phyloP scores from a whole-genome alignment of 1,140 invertebrate genomes.

The Drosophila dunni region DNA sequence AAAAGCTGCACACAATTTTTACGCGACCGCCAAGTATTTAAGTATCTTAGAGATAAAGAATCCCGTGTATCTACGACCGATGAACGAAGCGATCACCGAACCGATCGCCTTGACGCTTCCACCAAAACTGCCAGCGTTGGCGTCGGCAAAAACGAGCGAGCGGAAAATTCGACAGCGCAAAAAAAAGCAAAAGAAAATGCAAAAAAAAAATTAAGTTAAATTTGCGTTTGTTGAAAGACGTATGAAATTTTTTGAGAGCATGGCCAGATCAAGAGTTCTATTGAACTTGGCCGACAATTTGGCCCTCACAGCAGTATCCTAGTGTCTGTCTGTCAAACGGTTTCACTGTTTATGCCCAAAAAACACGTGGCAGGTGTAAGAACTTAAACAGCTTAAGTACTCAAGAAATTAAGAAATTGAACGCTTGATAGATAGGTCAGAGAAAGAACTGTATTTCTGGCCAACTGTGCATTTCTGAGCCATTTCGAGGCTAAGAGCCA shows the following conservation, averaged over 20 bases:
- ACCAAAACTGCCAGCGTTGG: conserved; percentile 62
- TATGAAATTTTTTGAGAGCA: conserved; percentile 25
- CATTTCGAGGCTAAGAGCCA: conserved; percentile 15
- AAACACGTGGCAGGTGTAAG: conserved; percentile 27
- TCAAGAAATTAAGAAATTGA: conserved; percentile 1
- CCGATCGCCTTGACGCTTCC: conserved; percentile 74
- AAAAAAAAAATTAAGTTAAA: conserved; percentile 13
- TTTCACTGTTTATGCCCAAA: conserved; percentile 3
- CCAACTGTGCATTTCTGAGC: conserved; percentile 25
- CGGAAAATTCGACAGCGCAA: conserved; percentile 46
- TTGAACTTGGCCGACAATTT: conserved; percentile 44
- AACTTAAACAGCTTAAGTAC: conserved; percentile 8
- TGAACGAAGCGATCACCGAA: conserved; percentile 45
- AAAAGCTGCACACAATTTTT: conserved; percentile 50
- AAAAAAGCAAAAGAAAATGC: background rate
- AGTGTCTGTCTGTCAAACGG: background rate
- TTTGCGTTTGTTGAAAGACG: conserved; percentile 30
- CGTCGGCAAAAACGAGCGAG: conserved; percentile 30
- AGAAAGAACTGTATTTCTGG: conserved; percentile 7
- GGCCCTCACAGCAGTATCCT: conserved; percentile 15
- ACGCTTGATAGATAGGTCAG: background rate
- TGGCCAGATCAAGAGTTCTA: conserved; percentile 31
- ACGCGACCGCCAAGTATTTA: conserved; percentile 13
- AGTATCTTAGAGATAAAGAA: conserved; percentile 58
- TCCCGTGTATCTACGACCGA: conserved; percentile 23